phyloP scores from a whole-genome alignment of 2,113 vertebrate species.

The Lycaon pictus region DNA sequence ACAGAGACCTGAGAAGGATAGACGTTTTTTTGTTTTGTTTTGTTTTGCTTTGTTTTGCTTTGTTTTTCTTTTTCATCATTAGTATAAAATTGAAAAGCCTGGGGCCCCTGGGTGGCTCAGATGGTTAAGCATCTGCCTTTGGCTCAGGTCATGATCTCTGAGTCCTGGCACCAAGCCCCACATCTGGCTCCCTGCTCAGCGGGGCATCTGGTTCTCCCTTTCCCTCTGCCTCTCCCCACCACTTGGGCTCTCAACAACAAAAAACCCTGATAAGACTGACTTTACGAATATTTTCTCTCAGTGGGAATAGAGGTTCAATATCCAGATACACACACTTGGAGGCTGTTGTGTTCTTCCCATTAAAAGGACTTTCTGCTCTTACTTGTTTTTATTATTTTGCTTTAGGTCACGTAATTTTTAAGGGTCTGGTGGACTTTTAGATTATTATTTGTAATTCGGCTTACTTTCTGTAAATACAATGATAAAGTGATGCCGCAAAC shows the following conservation, averaged over 20 bases:
- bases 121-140: background rate
- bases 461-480: slow-evolving; percentile 16
- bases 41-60: background rate
- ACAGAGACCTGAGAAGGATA: background rate
- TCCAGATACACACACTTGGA: background rate
- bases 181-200: background rate
- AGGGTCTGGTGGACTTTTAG: background rate
- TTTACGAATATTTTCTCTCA: background rate
- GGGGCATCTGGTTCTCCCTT: background rate
- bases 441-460: background rate
- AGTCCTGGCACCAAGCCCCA: background rate
- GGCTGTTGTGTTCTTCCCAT: background rate
- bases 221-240: background rate
- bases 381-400: slow-evolving; percentile 24
- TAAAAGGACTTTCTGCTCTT: background rate
- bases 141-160: background rate
- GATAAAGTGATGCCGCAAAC: background rate
- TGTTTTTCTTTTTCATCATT: background rate
- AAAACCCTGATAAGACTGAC: background rate
- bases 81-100: background rate
- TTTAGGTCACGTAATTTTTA: background rate
- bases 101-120: background rate
- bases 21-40: background rate
- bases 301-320: background rate
- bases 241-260: background rate